A percentile compares a stretch with the other conserved stretches of the same genome.
phyloP scores from a whole-genome alignment of 2,113 vertebrate species.

The Condylura cristata region DNA sequence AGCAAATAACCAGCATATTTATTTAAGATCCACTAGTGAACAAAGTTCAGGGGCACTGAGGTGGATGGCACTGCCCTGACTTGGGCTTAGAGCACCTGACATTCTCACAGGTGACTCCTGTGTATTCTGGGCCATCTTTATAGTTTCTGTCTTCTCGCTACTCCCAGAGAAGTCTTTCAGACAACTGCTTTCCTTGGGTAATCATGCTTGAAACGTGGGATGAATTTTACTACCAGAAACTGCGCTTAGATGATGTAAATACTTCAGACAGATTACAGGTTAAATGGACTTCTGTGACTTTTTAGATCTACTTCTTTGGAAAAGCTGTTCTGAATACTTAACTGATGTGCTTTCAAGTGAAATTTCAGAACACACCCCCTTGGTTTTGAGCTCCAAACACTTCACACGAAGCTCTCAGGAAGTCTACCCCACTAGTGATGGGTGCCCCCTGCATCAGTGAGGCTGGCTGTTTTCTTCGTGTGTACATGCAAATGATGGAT shows the following conservation, averaged over 20 bases:
- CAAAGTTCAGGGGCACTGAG: background rate
- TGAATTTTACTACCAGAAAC: background rate
- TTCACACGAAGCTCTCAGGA: background rate
- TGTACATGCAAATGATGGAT: background rate
- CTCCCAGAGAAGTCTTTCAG: background rate
- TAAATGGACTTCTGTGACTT: conserved; percentile 43
- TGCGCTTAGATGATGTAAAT: conserved; percentile 8
- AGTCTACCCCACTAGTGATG: background rate
- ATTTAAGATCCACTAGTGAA: background rate
- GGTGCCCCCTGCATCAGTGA: background rate
- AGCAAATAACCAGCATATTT: background rate
- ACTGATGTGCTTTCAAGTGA: conserved; percentile 35
- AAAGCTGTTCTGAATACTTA: conserved; percentile 43
- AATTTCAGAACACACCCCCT: conserved; percentile 12
- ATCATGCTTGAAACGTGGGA: background rate
- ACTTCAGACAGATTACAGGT: conserved; percentile 33
- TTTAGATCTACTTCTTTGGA: conserved; percentile 45
- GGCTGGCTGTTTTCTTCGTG: background rate
- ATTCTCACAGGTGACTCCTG: background rate
- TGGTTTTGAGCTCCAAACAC: background rate
- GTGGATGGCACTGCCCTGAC: background rate
- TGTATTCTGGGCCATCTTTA: background rate
- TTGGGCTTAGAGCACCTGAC: background rate
- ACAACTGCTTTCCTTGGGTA: background rate
- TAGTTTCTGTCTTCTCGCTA: background rate